Evolutionary conservation across 2,113 vertebrate species (phyloP).

Genomic region (Tetraodon nigroviridis): DNA sequence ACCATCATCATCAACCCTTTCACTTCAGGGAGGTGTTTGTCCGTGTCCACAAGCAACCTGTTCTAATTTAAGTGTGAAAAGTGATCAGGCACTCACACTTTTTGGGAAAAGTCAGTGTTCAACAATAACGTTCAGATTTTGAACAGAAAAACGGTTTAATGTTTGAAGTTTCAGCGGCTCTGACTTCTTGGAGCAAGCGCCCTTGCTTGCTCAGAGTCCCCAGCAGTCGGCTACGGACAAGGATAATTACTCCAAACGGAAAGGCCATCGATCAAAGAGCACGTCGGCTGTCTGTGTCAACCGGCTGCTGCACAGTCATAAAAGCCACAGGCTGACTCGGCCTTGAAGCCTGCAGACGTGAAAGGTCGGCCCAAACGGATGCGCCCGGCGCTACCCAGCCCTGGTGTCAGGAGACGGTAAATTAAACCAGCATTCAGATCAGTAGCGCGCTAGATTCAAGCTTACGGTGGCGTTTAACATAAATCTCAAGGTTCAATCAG

Average conservation of each 20-base stretch:
- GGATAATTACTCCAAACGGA: slow-evolving; percentile 62
- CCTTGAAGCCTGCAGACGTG: slow-evolving; percentile 65
- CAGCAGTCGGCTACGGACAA: slow-evolving; percentile 19
- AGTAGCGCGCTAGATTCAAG: neutral
- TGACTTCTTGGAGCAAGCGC: neutral
- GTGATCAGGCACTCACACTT: no score
- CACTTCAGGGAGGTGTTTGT: no score
- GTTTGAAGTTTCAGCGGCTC: no score
- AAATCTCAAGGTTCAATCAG: neutral
- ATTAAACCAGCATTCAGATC: slow-evolving; percentile 25
- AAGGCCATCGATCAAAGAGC: slow-evolving; percentile 71
- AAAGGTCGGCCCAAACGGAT: slow-evolving; percentile 43
- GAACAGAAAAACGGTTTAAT: no score
- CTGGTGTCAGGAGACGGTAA: slow-evolving; percentile 27
- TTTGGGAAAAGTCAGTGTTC: no score
- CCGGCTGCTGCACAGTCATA: slow-evolving; percentile 41
- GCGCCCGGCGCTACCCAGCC: slow-evolving; percentile 2
- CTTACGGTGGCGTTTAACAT: no score
- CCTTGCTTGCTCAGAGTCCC: slow-evolving; percentile 18
- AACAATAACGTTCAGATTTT: no score
- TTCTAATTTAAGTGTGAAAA: no score
- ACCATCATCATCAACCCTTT: no score
- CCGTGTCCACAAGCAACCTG: no score
- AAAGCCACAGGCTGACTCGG: slow-evolving; percentile 40
- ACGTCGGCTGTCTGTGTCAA: slow-evolving; percentile 47